Percentiles rank a stretch among this genome's conserved stretches.
phyloP scores from a whole-genome alignment of 92 coral and sea anemone genomes.

The Epizoanthus fatuus region DNA sequence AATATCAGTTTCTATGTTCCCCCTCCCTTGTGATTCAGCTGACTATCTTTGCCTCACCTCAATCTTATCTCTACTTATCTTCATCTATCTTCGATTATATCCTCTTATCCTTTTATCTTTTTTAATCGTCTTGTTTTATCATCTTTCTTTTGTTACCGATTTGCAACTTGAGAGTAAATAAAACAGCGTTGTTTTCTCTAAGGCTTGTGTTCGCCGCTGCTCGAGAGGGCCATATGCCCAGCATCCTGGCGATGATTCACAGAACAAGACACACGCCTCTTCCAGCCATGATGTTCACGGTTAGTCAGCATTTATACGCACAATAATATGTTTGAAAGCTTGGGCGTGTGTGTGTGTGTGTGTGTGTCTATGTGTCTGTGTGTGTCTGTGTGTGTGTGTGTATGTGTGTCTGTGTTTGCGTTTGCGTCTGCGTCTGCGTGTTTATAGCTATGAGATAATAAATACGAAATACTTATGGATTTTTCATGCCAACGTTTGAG shows the following conservation, averaged over 20 bases:
- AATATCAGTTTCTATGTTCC: neutral
- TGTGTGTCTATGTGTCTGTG: no score
- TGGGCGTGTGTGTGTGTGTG: no score
- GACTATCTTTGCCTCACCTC: no score
- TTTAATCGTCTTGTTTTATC: neutral
- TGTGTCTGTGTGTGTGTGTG: no score
- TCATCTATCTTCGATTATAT: no score
- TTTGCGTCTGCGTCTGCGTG: no score
- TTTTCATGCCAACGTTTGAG: no score
- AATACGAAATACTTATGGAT: no score
- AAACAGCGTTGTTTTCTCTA: neutral
- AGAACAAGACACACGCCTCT: conserved; percentile 88
- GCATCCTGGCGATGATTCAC: conserved; percentile 93
- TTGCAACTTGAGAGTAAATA: neutral
- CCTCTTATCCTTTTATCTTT: neutral
- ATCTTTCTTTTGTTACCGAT: neutral
- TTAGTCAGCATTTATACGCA: conserved; percentile 24
- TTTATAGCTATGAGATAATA: no score
- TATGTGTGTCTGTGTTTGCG: no score
- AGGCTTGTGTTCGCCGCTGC: conserved; percentile 94
- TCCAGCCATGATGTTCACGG: conserved; percentile 93
- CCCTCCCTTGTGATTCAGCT: neutral
- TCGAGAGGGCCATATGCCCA: conserved; percentile 94
- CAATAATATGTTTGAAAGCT: neutral
- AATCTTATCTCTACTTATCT: neutral